Base-by-base conservation (phyloP, 2,113 vertebrate species). In the Prunella fulvescens region DNA sequence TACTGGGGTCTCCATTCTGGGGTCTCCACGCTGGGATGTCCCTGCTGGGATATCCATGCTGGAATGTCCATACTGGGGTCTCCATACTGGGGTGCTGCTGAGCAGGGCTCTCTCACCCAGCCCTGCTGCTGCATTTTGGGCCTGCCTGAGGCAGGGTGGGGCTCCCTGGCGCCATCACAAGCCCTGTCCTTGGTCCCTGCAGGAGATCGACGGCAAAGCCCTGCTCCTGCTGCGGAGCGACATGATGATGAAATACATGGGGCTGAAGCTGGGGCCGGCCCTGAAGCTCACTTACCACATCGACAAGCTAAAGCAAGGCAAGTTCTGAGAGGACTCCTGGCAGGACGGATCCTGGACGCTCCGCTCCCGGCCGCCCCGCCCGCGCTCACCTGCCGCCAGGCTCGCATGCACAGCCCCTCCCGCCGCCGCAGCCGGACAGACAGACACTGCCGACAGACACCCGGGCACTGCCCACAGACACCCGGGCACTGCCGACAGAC, bases 191-290 rank as follows among this genome's bases (percentile, higher is more conserved):
- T 50, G 74, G 8, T 53, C n/a, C 50, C 28, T 15, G 88, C 96
- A 99, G 99, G 99, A 99, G 97, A 99, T 99, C 56, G 99, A 99
- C 4, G 99, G 99, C 24, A 99, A 99, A 78, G 99, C 99, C 20
- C 98, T 99, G 71, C 98, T 99, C 51, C 81, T 99, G 95, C 97
- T 99, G 89, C 98, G 99, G 14, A 99, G 99, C 6, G 99, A 99
- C 94, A 98, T 98, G 98, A 99, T 99, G 98, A 99, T 99, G 99
- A 99, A 99, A 95, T 99, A 99, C 97, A 99, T 99, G 99, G 99
- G 99, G 57, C 97, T 99, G 95, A 99, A 99, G 97, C 98, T 99
- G 85, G 99, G 99, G 26, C 99, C 99, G 0, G 99, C 99, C 20
- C 98, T 99, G 96, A 99, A 99, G 97, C 99, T 99, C 93, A 98